These are phyloP conservation scores for Aleiodes alternator DNA, from an alignment of 2,888 invertebrate genomes.

Conservation along the genomic window DNA sequence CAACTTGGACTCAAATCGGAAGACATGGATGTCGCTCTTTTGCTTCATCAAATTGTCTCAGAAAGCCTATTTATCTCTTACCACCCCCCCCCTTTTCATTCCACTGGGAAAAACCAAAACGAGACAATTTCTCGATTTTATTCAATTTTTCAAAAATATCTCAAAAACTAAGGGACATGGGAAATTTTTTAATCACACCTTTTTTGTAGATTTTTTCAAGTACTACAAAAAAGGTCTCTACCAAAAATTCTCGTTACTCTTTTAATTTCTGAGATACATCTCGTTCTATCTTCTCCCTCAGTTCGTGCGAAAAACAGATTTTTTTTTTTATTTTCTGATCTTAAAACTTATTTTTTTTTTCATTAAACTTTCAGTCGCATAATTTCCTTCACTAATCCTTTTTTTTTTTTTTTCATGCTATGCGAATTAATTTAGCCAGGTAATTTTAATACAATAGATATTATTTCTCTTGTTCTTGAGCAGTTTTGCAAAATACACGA, in stretches of 20 bases:
- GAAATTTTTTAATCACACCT: no score
- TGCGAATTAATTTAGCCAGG: slow-evolving; percentile 30
- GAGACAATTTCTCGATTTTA: no score
- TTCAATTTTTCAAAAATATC: no score
- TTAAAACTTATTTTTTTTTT: slow-evolving; percentile 45
- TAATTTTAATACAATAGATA: slow-evolving; percentile 19
- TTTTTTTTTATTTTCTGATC: slow-evolving; percentile 48
- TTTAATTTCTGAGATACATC: no score
- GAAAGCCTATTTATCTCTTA: slow-evolving; percentile 33
- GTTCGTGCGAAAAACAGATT: no score
- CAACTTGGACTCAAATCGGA: slow-evolving; percentile 33
- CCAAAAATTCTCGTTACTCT: no score
- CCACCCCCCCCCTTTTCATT: slow-evolving; percentile 34
- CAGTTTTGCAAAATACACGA: slow-evolving; percentile 73
- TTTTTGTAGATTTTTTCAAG: no score
- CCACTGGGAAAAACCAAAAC: not conserved
- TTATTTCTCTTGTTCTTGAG: slow-evolving; percentile 68
- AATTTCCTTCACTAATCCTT: slow-evolving; percentile 43
- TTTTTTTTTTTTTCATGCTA: slow-evolving; percentile 37
- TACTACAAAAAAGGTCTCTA: no score
- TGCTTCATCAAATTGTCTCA: slow-evolving; percentile 34
- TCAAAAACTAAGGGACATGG: no score
- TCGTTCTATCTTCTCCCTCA: no score
- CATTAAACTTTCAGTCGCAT: slow-evolving; percentile 6
- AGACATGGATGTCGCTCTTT: slow-evolving; percentile 34